Conservation (phyloP, 2,888 invertebrate species). For the Nebria brevicollis region DNA sequence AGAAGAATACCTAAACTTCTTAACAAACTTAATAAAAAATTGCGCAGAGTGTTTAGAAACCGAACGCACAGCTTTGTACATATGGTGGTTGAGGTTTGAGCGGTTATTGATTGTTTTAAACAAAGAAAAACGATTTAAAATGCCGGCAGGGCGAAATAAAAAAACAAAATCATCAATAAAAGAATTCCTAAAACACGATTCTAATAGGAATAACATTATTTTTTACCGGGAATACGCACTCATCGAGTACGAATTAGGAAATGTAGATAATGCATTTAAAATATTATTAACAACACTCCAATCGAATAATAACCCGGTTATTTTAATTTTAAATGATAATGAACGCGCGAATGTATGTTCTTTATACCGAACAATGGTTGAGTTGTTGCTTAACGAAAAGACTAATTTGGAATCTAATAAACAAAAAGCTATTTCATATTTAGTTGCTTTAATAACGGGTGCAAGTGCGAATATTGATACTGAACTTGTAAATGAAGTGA, state of each 20-base stretch:
- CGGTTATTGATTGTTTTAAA: constrained; percentile 65
- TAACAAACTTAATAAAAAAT: constrained; percentile 65
- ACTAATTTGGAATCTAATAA: constrained; percentile 48
- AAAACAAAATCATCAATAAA: constrained; percentile 67
- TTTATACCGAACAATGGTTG: constrained; percentile 61
- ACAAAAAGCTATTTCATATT: constrained; percentile 53
- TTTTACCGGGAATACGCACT: constrained; percentile 73
- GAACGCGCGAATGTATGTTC: constrained; percentile 60
- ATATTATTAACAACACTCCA: constrained; percentile 66
- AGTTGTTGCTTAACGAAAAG: constrained; percentile 51
- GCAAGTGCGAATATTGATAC: constrained; percentile 52
- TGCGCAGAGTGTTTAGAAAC: constrained; percentile 65
- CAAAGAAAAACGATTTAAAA: constrained; percentile 62
- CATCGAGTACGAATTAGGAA: constrained; percentile 68
- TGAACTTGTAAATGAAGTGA: constrained; percentile 54
- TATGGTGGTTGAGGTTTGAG: constrained; percentile 74
- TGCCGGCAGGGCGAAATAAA: constrained; percentile 61
- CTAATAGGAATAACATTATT: constrained; percentile 67
- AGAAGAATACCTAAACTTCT: constrained; percentile 68
- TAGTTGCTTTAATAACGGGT: constrained; percentile 55
- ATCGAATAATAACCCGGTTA: constrained; percentile 51
- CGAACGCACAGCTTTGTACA: constrained; percentile 67
- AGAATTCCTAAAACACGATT: constrained; percentile 65
- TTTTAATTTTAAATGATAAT: constrained; percentile 51
- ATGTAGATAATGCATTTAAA: constrained; percentile 63